Percentiles rank a stretch among this genome's conserved stretches.
phyloP scores from a whole-genome alignment of 2,888 invertebrate species.

The Malachius bipustulatus region DNA sequence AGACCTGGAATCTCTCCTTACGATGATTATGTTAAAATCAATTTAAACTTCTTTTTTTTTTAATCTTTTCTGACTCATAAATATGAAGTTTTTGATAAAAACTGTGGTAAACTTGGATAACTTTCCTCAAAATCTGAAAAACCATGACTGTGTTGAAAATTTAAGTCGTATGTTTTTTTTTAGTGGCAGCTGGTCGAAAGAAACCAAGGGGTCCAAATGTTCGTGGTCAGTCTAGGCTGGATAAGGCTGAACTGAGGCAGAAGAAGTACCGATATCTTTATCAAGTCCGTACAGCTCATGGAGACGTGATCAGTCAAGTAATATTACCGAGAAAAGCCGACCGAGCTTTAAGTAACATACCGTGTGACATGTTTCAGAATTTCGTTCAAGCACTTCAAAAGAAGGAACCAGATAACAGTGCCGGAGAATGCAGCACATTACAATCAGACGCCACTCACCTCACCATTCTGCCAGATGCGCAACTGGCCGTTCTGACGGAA shows the following conservation, averaged over 20 bases:
- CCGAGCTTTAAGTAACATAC: no score
- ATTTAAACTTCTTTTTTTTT: no score
- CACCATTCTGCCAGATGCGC: slow-evolving; percentile 60
- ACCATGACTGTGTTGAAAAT: no score
- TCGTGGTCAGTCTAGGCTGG: slow-evolving; percentile 54
- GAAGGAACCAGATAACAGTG: slow-evolving; percentile 49
- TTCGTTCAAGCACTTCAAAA: slow-evolving; percentile 70
- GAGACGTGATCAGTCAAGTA: slow-evolving; percentile 83
- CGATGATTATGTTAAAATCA: no score
- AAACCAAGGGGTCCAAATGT: slow-evolving; percentile 34
- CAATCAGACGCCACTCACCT: slow-evolving; percentile 69
- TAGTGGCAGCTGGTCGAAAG: slow-evolving; percentile 38
- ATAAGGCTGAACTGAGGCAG: slow-evolving; percentile 67
- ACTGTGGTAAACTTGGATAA: no score
- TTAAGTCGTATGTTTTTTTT: slow-evolving; percentile 14
- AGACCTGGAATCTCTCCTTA: no score
- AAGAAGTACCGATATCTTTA: slow-evolving; percentile 79
- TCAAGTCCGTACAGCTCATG: slow-evolving; percentile 79
- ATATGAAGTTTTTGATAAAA: no score
- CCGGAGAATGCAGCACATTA: slow-evolving; percentile 57
- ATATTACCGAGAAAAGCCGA: no score
- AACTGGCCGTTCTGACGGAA: slow-evolving; percentile 44
- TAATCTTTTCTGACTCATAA: no score
- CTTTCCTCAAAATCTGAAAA: no score
- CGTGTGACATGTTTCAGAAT: slow-evolving; percentile 56